Percentiles rank a stretch among this genome's conserved stretches.
These are phyloP conservation scores for Neodiprion virginianus DNA, from an alignment of 1,140 invertebrate species.

Conservation along the genomic window DNA sequence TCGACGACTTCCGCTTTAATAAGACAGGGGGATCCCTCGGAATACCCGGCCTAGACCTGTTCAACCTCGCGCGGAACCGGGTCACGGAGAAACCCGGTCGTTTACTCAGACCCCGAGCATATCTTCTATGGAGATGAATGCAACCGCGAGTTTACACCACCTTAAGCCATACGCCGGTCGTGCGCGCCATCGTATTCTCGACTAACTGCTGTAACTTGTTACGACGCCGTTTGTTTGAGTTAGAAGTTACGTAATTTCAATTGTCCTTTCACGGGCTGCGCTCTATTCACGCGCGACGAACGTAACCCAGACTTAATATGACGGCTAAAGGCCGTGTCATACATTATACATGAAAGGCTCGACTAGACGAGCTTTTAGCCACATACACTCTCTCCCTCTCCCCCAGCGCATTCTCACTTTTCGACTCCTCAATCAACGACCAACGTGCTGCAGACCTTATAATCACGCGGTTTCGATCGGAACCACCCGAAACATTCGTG, in stretches of 20 bases:
- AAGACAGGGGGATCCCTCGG: not conserved
- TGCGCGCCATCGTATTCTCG: not conserved
- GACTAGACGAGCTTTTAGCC: constrained; percentile 32
- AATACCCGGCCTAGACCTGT: not conserved
- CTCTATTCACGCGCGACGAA: constrained; percentile 48
- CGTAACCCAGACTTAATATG: constrained; percentile 48
- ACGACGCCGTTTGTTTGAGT: constrained; percentile 48
- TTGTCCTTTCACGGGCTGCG: constrained; percentile 45
- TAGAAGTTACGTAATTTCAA: constrained; percentile 54
- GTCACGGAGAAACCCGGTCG: constrained; percentile 3
- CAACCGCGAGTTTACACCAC: constrained; percentile 8
- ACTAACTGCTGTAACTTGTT: constrained; percentile 48
- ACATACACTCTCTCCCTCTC: constrained; percentile 26
- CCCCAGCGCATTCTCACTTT: constrained; percentile 35
- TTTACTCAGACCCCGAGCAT: not conserved
- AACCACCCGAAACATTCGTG: not conserved
- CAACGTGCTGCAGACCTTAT: too few species aligned
- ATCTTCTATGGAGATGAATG: constrained; percentile 16
- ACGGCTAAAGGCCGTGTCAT: constrained; percentile 40
- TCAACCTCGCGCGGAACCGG: not conserved
- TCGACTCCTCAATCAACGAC: constrained; percentile 28
- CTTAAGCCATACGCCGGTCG: constrained; percentile 21
- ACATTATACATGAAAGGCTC: constrained; percentile 37
- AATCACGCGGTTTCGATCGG: not conserved
- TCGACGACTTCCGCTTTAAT: not conserved